A percentile compares a stretch with the other conserved stretches of the same genome.
phyloP scores from a whole-genome alignment of 2,888 invertebrate genomes.

The Dynastes hyllus region DNA sequence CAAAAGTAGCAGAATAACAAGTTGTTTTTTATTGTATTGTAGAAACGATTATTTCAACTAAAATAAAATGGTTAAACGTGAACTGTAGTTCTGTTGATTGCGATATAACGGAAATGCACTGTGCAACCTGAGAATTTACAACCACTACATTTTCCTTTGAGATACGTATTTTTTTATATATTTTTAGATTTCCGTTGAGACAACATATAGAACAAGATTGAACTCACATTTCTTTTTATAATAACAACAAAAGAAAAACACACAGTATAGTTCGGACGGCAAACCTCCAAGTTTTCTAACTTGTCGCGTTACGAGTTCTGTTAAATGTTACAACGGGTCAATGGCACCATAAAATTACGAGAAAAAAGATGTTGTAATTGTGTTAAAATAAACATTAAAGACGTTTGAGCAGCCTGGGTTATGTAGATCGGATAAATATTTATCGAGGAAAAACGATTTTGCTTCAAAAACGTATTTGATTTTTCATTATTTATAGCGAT shows the following conservation, averaged over 20 bases:
- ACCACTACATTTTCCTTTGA: too few relatives aligned
- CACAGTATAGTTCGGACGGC: neutral
- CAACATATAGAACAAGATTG: too few relatives aligned
- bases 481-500: constrained; percentile 35
- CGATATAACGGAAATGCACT: too few relatives aligned
- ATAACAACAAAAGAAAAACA: neutral
- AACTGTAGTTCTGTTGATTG: too few relatives aligned
- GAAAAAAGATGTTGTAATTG: constrained; percentile 46
- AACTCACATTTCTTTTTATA: neutral
- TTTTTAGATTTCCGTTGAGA: too few relatives aligned
- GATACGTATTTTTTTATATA: too few relatives aligned
- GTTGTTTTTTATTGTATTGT: too few relatives aligned
- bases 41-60: too few relatives aligned
- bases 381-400: constrained; percentile 41
- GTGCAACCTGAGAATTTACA: too few relatives aligned
- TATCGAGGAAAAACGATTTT: constrained; percentile 30
- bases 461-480: constrained; percentile 34
- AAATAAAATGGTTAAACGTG: too few relatives aligned
- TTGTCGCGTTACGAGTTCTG: constrained; percentile 42
- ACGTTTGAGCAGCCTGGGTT: constrained; percentile 38
- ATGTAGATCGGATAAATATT: constrained; percentile 44
- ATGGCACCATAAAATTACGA: constrained; percentile 48
- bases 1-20: too few relatives aligned
- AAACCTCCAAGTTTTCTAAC: constrained; percentile 29
- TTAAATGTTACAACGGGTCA: constrained; percentile 46